Conservation (phyloP, 2,113 vertebrate species). For the Calypte anna region DNA sequence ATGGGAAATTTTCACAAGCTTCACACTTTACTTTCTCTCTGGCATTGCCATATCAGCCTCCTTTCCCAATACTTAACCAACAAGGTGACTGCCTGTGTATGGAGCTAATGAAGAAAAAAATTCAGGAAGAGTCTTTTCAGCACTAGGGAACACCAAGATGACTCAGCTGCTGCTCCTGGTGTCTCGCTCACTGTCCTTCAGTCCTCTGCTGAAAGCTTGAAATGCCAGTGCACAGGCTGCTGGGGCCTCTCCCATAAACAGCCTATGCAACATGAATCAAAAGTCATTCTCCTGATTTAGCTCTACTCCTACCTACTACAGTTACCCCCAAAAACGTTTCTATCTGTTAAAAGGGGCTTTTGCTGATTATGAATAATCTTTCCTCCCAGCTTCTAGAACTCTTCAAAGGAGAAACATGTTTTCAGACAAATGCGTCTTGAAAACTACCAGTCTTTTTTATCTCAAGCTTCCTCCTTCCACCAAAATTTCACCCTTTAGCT, state of each 20-base stretch:
- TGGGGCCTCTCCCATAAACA: not conserved
- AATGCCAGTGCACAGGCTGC: not conserved
- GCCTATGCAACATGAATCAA: not conserved
- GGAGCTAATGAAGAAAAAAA: not conserved
- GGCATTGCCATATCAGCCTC: not conserved
- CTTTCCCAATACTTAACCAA: not conserved
- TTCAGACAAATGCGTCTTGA: not conserved
- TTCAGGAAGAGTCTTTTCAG: not conserved
- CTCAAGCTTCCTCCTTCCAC: not conserved
- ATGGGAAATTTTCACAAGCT: not conserved
- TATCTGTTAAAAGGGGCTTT: not conserved
- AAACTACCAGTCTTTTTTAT: not conserved
- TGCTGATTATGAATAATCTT: not conserved
- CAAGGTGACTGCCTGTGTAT: accelerated
- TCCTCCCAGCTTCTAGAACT: not conserved
- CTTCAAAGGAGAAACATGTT: not conserved
- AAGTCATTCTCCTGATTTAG: not conserved
- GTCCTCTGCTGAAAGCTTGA: not conserved
- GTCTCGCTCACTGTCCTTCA: not conserved
- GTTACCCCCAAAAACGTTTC: not conserved
- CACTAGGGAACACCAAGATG: not conserved
- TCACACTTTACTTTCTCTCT: not conserved
- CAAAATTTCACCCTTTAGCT: not conserved
- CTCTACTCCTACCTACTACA: not conserved
- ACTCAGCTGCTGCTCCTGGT: not conserved